A percentile compares a stretch with the other conserved stretches of the same genome.
Conservation (phyloP, 2,888 invertebrate genomes). For the Anoplius nigerrimus region DNA sequence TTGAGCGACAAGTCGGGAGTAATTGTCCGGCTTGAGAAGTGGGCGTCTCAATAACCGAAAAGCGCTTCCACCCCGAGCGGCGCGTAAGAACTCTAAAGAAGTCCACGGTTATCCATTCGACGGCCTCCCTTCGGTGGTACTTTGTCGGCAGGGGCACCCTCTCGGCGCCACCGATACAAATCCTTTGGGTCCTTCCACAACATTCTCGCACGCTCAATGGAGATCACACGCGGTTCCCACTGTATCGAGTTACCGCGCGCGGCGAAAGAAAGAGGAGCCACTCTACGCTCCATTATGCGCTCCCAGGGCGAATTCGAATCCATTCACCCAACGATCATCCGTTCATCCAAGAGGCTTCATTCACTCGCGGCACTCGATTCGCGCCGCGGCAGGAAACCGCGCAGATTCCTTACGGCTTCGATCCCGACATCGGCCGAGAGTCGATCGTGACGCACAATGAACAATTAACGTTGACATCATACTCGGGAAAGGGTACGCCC, state of each 20-base stretch:
- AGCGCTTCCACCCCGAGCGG: neutral
- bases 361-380: conserved; percentile 40
- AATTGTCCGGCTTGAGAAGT: neutral
- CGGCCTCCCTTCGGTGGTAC: conserved; percentile 38
- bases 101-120: neutral
- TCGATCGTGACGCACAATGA: too few species aligned
- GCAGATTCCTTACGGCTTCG: too few species aligned
- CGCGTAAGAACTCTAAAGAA: neutral
- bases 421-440: too few species aligned
- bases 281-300: conserved; percentile 57
- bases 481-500: too few species aligned
- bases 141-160: conserved; percentile 45
- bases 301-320: conserved; percentile 62
- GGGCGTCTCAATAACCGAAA: neutral
- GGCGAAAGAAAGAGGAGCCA: conserved; percentile 41
- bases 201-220: conserved; percentile 62
- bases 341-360: conserved; percentile 49
- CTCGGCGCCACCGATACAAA: conserved; percentile 56
- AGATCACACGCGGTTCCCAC: conserved; percentile 71
- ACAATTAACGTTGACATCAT: too few species aligned
- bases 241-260: conserved; percentile 71
- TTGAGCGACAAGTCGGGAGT: too few species aligned
- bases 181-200: conserved; percentile 65
- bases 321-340: conserved; percentile 67
- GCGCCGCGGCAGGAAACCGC: conserved; percentile 8